Percentiles rank a stretch among this genome's conserved stretches.
Conservation (phyloP, 2,113 vertebrate species). For the Oryctolagus cuniculus region mOryCun1.1 NC_091432.1:109978001-109978500, state of each 20-base stretch:
- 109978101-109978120: background rate
- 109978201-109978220: too few species aligned
- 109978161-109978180: background rate
- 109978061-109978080: background rate
- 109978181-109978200: background rate
- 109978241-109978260: background rate
- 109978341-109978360: background rate
- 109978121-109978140: background rate
- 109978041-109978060: background rate
- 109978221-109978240: background rate
- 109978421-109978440: background rate
- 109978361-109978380: background rate
- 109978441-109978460: background rate
- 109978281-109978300: background rate
- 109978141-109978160: background rate
- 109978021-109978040: background rate
- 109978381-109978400: background rate
- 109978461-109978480: background rate
- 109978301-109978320: slow-evolving; percentile 25
- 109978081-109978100: background rate
- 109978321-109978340: background rate
- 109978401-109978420: background rate
- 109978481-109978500: background rate
- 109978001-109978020: slow-evolving; percentile 27
- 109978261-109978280: slow-evolving; percentile 25